Base-by-base conservation (phyloP, 2,113 vertebrate species). In the Nansenia antarctica region DNA sequence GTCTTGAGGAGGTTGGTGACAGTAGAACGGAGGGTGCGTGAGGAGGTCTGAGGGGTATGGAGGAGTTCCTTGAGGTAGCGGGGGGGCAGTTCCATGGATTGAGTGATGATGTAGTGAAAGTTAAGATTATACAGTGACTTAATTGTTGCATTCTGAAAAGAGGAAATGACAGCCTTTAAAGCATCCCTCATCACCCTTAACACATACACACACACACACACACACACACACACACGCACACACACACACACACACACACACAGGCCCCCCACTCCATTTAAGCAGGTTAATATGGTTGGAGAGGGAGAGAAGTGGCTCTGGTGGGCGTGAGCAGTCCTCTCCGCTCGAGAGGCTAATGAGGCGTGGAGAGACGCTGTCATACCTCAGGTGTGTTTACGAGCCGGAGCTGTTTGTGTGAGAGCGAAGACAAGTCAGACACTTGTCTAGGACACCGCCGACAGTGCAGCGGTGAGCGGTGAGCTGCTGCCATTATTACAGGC, bases 401-500 rank as follows among this genome's bases (percentile, higher is more conserved):
- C 73, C 42, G 47, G 58, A 63, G 27, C n/a, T 24, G 73, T 53
- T 45, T 69, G 26, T 27, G 74, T 20, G 35, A 47, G 67, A 72
- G 55, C 45, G 57, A n/a, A 67, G 67, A 63, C 54, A 11, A 76
- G 75, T 77, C 69, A 14, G 69, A 32, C 4, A 6, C 68, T 11
- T 42, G 3, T 45, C 75, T 63, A 78, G 72, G 75, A 78, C 71
- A 61, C 60, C 39, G 47, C 42, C 8, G 54, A 59, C 35, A 1
- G 27, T 80, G 80, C 81, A 59, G 69, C 65, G 47, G 76, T 52
- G 53, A 74, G 77, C 73, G 72, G 73, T 70, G 70, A n/a, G n/a
- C n/a, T n/a, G 65, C 63, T 79, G 81, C 76, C 78, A 69, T 81
- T 74, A 77, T 85, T 87, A 86, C 60, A 66, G 62, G 31, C 69